Percentiles rank a stretch among this genome's conserved stretches.
phyloP scores from a whole-genome alignment of 2,797 vertebrate species.

The Emydoidea blandingii region DNA sequence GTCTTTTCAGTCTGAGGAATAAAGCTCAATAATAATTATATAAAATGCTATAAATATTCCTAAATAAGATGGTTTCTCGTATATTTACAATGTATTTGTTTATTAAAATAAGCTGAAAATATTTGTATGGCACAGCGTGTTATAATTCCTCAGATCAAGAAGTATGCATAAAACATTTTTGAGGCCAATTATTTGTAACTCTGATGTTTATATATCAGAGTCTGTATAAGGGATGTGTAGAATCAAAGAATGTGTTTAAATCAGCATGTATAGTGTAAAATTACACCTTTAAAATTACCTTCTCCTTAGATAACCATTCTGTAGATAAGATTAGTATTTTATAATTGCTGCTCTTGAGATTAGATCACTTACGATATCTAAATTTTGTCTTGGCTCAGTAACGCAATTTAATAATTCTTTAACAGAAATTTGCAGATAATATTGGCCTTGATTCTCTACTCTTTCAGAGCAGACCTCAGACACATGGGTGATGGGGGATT shows the following conservation, averaged over 20 bases:
- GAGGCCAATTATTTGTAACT: not conserved
- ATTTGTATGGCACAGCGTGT: not conserved
- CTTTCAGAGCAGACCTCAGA: not conserved
- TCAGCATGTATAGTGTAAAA: conserved; percentile 3
- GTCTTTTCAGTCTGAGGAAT: not conserved
- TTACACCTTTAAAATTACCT: not conserved
- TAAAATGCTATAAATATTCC: not conserved
- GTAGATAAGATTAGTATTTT: not conserved
- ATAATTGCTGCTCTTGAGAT: not conserved
- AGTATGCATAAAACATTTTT: not conserved
- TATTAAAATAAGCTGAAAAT: not conserved
- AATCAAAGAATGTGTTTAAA: conserved; percentile 12
- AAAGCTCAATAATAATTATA: not conserved
- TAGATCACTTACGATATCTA: not conserved
- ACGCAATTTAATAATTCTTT: not conserved
- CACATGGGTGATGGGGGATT: not conserved
- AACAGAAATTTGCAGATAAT: not conserved
- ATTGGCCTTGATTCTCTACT: not conserved
- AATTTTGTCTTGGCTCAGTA: not conserved
- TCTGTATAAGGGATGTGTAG: not conserved
- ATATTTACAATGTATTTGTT: not conserved
- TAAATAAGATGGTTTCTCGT: not conserved
- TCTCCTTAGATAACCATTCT: conserved; percentile 12
- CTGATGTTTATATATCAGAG: not conserved
- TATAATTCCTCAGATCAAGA: not conserved